Evolutionary conservation across 2,113 vertebrate species (phyloP), one percentile per base, ranked within the genome.

Genomic region (Propithecus coquereli): DNA sequence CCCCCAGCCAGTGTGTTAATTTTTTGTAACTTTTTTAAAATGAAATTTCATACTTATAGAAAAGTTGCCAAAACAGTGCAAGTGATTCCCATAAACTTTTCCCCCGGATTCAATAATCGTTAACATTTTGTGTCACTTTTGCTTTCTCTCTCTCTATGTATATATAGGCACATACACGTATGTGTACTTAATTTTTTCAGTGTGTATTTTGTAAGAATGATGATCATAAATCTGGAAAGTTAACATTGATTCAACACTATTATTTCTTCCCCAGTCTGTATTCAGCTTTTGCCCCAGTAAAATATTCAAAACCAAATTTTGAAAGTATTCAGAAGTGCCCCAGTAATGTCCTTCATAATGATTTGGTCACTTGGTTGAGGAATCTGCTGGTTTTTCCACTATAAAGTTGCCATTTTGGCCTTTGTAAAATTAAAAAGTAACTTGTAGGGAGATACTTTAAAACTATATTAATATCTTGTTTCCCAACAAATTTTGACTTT

Each of bases 381-480:
- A 50, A 7, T 54, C 68, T 95, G 59, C 59, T n/a, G 30, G 14
- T 47, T 87, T 95, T 50, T 93, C 87, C 52, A 57, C 68, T 34
- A 2, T 70, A 71, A 87, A 93, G 14, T 47, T 71, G 20, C 52
- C 47, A 59, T 82, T 94, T 96, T 94, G 2, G 0, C 25, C 23
- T 87, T 61, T 79, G 88, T 52, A 61, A 83, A 84, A 87, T 86
- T 63, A 93, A 70, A 30, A 87, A 47, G 30, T 65, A 82, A 74
- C 16, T 54, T 90, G 50, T 84, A 94, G 47, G n/a, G 61, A 91
- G n/a, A 52, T 61, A 54, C 34, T 70, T 74, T 76, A 80, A 63
- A 63, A 76, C 52, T 71, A 34, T 76, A 22, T 88, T 91, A 94
- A 43, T 92, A 47, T 66, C 63, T 94, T 89, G 20, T 84, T 88